Percentiles rank a stretch among this genome's conserved stretches.
phyloP scores from a whole-genome alignment of 2,888 invertebrate genomes.

The Chrysina gloriosa region DNA sequence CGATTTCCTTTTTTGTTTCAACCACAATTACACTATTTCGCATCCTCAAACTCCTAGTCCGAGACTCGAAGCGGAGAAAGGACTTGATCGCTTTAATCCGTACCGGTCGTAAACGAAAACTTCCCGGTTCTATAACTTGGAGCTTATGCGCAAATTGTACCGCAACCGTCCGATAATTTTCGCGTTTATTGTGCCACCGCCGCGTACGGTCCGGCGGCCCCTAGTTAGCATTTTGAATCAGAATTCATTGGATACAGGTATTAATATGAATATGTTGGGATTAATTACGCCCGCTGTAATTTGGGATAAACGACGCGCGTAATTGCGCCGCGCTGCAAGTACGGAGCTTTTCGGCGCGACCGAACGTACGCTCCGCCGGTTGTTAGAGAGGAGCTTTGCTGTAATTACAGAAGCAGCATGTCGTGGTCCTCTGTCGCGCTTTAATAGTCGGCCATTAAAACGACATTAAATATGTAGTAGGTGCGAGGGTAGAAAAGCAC shows the following conservation, averaged over 20 bases:
- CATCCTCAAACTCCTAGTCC: too few relatives aligned
- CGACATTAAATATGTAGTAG: slow-evolving; percentile 32
- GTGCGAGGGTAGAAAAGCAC: too few relatives aligned
- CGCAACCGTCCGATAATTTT: slow-evolving; percentile 16
- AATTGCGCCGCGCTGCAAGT: slow-evolving; percentile 1
- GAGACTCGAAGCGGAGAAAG: too few relatives aligned
- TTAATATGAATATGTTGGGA: slow-evolving; percentile 32
- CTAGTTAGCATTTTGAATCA: slow-evolving; percentile 1
- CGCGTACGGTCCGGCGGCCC: not conserved
- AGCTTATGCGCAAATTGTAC: slow-evolving; percentile 13
- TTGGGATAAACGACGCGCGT: slow-evolving; percentile 11
- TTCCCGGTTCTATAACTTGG: too few relatives aligned
- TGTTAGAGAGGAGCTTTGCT: slow-evolving; percentile 4
- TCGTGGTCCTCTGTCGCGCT: slow-evolving; percentile 4
- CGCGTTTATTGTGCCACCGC: slow-evolving; percentile 21
- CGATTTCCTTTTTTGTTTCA: too few relatives aligned
- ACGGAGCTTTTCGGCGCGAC: not conserved
- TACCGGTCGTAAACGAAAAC: too few relatives aligned
- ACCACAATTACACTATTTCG: too few relatives aligned
- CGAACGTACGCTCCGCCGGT: not conserved
- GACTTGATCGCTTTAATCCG: too few relatives aligned
- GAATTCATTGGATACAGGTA: slow-evolving; percentile 21
- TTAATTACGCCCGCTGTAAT: slow-evolving; percentile 25
- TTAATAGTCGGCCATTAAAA: slow-evolving; percentile 23
- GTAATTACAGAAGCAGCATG: slow-evolving; percentile 17